Conservation (phyloP, 2,888 invertebrate species). For the Callosobruchus maculatus region DNA sequence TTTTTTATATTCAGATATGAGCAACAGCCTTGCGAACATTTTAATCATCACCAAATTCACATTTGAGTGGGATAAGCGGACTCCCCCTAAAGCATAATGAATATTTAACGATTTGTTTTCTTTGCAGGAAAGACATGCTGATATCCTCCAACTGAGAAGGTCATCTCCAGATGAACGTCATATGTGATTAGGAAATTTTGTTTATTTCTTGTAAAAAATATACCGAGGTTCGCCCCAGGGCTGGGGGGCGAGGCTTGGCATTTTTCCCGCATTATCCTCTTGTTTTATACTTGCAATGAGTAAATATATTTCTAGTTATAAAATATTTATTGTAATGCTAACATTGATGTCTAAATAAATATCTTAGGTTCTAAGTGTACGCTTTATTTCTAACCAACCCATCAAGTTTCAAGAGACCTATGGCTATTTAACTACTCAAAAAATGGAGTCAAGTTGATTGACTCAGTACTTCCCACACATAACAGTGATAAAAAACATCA, state of each 20-base stretch:
- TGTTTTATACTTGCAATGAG: neutral
- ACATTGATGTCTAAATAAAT: conserved; percentile 35
- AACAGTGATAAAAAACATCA: no score
- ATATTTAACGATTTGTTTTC: conserved; percentile 7
- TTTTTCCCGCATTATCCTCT: neutral
- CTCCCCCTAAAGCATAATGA: no score
- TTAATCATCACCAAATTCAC: no score
- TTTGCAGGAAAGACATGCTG: conserved; percentile 32
- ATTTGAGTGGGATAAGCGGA: no score
- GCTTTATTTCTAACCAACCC: neutral
- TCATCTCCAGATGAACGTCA: conserved; percentile 8
- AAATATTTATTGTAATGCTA: conserved; percentile 4
- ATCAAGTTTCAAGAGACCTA: no score
- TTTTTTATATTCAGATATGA: no score
- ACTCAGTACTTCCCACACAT: no score
- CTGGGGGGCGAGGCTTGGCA: conserved; percentile 31
- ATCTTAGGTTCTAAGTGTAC: conserved; percentile 14
- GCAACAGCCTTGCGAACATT: no score
- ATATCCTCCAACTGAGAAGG: conserved; percentile 30
- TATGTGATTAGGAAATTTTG: conserved; percentile 27
- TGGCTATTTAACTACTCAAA: no score
- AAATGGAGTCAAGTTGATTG: no score
- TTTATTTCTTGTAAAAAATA: conserved; percentile 16
- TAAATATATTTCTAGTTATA: neutral
- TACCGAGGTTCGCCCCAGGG: conserved; percentile 31